These are phyloP conservation scores for Platyrinchus mystaceus DNA, from an alignment of 2,797 vertebrate genomes.

Conservation along the genomic window DNA sequence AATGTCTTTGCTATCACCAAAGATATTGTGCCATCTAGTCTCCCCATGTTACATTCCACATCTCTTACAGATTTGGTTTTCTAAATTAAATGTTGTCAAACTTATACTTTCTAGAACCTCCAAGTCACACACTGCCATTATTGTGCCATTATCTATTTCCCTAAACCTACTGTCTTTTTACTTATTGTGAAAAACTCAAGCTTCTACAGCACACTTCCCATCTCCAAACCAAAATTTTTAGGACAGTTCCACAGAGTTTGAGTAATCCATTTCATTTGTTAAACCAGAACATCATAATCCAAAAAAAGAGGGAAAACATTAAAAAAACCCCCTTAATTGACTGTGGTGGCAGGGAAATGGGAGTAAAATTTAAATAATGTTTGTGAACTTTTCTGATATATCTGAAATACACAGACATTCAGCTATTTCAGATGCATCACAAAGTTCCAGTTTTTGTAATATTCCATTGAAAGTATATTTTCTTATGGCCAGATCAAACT, in stretches of 20 bases:
- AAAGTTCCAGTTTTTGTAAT: not conserved
- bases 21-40: not conserved
- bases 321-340: accelerated
- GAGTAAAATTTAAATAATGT: not conserved
- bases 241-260: not conserved
- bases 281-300: not conserved
- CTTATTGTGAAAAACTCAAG: not conserved
- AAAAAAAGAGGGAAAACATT: not conserved
- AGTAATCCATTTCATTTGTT: not conserved
- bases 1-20: not conserved
- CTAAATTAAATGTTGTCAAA: not conserved
- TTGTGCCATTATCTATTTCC: not conserved
- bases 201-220: not conserved
- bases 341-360: not conserved
- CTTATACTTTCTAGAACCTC: not conserved
- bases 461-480: not conserved
- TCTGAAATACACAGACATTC: not conserved
- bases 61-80: not conserved
- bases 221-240: not conserved
- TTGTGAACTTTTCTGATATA: not conserved
- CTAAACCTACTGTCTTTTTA: not conserved
- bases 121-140: not conserved
- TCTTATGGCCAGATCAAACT: not conserved
- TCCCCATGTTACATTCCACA: not conserved
- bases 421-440: not conserved